Percentiles rank a stretch among this genome's conserved stretches.
Evolutionary conservation across 1,140 invertebrate genomes (phyloP).

Genomic region (Sitodiplosis mosellana): DNA sequence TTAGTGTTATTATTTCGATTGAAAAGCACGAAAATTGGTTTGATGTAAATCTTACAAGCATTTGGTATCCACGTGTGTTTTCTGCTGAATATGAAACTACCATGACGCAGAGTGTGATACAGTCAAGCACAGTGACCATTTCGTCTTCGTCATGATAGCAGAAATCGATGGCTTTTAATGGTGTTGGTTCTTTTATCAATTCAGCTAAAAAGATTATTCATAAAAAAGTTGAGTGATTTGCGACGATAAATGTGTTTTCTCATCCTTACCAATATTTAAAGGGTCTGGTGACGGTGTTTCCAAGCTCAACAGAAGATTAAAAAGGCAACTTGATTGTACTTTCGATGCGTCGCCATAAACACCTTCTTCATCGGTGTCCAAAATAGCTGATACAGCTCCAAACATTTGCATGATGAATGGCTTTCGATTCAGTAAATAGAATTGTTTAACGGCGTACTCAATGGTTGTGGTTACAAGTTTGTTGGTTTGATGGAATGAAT

Average conservation of each 20-base stretch:
- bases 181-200: conserved; percentile 88
- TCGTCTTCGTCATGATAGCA: conserved; percentile 93
- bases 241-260: no score
- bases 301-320: conserved; percentile 77
- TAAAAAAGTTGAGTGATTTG: no score
- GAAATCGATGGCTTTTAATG: conserved; percentile 89
- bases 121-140: conserved; percentile 83
- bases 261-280: conserved; percentile 47
- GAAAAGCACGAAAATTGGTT: neutral
- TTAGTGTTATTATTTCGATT: no score
- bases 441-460: conserved; percentile 95
- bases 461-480: conserved; percentile 84
- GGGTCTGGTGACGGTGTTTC: conserved; percentile 88
- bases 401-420: conserved; percentile 99
- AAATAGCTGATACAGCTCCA: conserved; percentile 87
- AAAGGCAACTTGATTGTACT: conserved; percentile 75
- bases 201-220: no score
- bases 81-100: conserved; percentile 95
- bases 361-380: conserved; percentile 80
- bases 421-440: conserved; percentile 95
- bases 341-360: conserved; percentile 80
- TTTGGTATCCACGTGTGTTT: conserved; percentile 87
- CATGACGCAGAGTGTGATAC: conserved; percentile 89
- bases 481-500: conserved; percentile 96
- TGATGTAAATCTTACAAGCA: conserved; percentile 63